phyloP scores from a whole-genome alignment of 2,113 vertebrate species.

The Todiramphus chloris region DNA sequence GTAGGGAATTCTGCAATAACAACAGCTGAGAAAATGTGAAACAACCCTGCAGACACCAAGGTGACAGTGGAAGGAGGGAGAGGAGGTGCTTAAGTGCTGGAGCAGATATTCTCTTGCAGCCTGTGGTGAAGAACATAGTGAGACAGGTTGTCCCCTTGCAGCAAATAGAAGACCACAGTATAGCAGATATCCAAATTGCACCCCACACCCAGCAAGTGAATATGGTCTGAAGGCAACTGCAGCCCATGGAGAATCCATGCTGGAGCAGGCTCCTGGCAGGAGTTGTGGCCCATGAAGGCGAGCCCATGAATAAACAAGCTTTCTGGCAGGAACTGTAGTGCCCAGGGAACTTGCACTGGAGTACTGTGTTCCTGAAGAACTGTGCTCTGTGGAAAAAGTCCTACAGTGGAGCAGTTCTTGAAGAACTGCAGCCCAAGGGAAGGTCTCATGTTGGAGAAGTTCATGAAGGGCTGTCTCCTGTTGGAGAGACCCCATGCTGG shows the following conservation, averaged over 20 bases:
- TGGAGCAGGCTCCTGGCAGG: neutral
- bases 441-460: neutral
- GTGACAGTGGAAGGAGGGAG: neutral
- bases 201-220: rapidly evolving
- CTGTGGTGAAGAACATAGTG: neutral
- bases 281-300: neutral
- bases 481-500: neutral
- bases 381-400: neutral
- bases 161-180: neutral
- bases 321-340: neutral
- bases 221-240: neutral
- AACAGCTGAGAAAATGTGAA: neutral
- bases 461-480: neutral
- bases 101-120: neutral
- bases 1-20: neutral
- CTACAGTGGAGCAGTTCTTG: neutral
- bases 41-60: neutral
- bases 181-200: neutral
- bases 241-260: neutral
- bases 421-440: neutral
- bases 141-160: neutral
- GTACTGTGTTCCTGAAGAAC: neutral
- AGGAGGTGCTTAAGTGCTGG: neutral
- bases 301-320: neutral
- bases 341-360: rapidly evolving